Evolutionary conservation across 1,140 invertebrate genomes (phyloP), one percentile per base, ranked within the genome.

Genomic region (Aethina tumida): DNA sequence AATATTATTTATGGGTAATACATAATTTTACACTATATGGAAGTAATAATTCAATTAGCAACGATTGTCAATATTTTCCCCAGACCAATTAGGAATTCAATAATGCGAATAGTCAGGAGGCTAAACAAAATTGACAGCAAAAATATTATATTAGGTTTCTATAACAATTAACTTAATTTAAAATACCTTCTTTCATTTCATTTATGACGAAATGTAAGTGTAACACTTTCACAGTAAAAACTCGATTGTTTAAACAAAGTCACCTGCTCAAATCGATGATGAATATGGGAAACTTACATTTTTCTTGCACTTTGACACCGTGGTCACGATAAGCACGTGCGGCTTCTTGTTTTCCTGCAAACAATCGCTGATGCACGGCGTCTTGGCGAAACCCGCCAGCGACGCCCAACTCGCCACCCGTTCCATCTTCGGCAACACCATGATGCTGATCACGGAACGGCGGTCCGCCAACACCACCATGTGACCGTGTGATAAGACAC

Each of bases 341-440:
- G 46, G 33, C 14, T 26, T 27, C 6, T 18, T 35, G n/a, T 47
- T 45, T n/a, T 51, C 45, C 27, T 43, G 36, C 14, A 55, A 45
- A 41, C 55, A 58, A 42, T 58, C 55, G 17, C 42, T 46, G 9
- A 58, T 36, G n/a, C 53, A 58, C 0, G 53, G 47, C 14, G 16
- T 28, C 28, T 25, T 14, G 7, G 17, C 31, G 16, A 50, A 15
- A 9, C 32, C 18, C 13, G 14, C 14, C 19, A 39, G 18, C 8
- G 12, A 6, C 22, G 34, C 9, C 39, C 42, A 28, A 35, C 43
- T 39, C 12, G 14, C 36, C 8, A 43, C 34, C 17, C 10, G 15
- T 8, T 29, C 38, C 25, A 29, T 31, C 13, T 22, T 37, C 14
- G 30, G 28, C 12, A 31, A 10, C 12, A 29, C 33, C 28, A 5